These are phyloP conservation scores for Microtus ochrogaster DNA, from an alignment of 2,113 vertebrate species.

Conservation along the genomic window DNA sequence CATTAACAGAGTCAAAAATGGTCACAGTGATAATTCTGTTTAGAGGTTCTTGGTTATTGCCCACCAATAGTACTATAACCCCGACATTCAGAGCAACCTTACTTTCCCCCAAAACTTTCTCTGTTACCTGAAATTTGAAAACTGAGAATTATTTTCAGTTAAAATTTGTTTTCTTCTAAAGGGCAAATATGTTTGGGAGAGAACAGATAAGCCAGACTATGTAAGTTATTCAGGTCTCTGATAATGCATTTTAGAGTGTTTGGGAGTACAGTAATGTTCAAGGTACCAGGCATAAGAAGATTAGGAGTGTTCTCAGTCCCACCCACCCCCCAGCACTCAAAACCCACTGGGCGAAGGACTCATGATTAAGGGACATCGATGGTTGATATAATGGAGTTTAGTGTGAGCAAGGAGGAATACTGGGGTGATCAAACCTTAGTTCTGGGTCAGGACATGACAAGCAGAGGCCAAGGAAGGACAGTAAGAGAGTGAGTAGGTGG, in stretches of 20 bases:
- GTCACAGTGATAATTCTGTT: neutral
- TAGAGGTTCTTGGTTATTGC: neutral
- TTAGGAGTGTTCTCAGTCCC: neutral
- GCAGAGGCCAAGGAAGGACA: neutral
- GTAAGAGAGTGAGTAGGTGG: neutral
- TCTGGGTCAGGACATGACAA: no score
- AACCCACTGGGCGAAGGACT: neutral
- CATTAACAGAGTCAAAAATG: neutral
- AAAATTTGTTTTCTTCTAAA: neutral
- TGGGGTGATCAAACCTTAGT: rapidly evolving
- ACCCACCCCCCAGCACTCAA: neutral
- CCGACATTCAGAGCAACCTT: neutral
- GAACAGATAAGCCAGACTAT: neutral
- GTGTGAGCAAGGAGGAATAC: rapidly evolving
- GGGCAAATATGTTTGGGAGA: neutral
- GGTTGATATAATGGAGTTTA: neutral
- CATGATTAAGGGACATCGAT: neutral
- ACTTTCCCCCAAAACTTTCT: neutral
- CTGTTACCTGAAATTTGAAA: neutral
- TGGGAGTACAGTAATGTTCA: neutral
- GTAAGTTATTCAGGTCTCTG: neutral
- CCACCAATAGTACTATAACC: neutral
- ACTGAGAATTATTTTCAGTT: neutral
- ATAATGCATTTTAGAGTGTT: neutral
- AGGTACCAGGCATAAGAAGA: neutral